These are phyloP conservation scores for Odontamblyopus rebecca DNA, from an alignment of 2,797 vertebrate species.

Conservation along the genomic window DNA sequence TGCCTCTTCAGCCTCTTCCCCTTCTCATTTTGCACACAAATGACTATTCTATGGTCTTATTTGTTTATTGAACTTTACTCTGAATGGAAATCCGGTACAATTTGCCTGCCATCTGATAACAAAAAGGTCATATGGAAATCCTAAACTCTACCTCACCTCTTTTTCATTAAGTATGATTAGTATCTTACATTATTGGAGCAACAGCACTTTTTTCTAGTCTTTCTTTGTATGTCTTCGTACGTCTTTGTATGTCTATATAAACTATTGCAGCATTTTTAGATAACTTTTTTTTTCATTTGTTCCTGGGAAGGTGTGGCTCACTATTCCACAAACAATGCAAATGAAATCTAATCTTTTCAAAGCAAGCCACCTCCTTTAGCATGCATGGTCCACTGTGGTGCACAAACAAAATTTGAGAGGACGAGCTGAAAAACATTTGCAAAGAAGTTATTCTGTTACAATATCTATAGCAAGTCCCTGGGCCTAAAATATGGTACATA, in stretches of 20 bases:
- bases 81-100: background rate
- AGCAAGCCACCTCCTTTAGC: background rate
- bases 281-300: background rate
- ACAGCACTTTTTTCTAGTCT: background rate
- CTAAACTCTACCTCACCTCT: background rate
- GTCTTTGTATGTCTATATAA: background rate
- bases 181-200: background rate
- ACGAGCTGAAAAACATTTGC: background rate
- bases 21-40: background rate
- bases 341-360: slow-evolving; percentile 2
- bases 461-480: background rate
- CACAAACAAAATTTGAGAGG: background rate
- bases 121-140: background rate
- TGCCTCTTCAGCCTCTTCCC: background rate
- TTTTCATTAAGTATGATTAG: background rate
- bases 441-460: background rate
- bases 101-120: background rate
- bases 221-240: background rate
- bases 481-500: background rate
- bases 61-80: background rate
- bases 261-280: background rate
- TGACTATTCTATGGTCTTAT: background rate
- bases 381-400: background rate
- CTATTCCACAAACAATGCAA: slow-evolving; percentile 4
- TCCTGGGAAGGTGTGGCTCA: background rate